phyloP scores from a whole-genome alignment of 2,113 vertebrate genomes.

The Melanocharis versteri region DNA sequence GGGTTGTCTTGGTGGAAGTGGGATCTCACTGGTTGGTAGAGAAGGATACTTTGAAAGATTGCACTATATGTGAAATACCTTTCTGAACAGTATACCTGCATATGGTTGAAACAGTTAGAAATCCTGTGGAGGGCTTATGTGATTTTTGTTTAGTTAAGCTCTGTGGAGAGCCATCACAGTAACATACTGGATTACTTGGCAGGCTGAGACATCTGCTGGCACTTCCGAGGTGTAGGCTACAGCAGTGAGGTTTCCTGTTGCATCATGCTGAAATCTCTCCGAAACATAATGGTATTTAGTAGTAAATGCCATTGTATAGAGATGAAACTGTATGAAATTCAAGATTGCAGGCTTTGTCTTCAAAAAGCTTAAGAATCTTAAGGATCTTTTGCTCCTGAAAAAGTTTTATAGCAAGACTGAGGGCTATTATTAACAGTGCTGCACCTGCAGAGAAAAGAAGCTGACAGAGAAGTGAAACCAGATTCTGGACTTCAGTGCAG shows the following conservation, averaged over 20 bases:
- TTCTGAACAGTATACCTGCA: neutral
- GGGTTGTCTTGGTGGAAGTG: neutral
- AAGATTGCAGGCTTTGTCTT: conserved; percentile 3
- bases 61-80: neutral
- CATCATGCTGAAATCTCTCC: neutral
- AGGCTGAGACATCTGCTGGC: conserved; percentile 60
- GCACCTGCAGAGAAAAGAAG: neutral
- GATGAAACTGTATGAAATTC: neutral
- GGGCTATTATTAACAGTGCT: neutral
- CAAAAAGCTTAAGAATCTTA: neutral
- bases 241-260: neutral
- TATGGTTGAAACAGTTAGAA: neutral
- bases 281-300: neutral
- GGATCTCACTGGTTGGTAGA: neutral
- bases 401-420: neutral
- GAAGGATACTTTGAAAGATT: neutral
- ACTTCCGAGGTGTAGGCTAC: neutral
- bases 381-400: neutral
- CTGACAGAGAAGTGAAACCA: conserved; percentile 15
- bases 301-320: neutral
- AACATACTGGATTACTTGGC: neutral
- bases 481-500: neutral
- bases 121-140: neutral
- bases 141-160: neutral
- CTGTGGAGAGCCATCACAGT: neutral